Evolutionary conservation across 2,113 vertebrate genomes (phyloP), one percentile per base, ranked within the genome.

Genomic region (Acanthochromis polyacanthus): DNA sequence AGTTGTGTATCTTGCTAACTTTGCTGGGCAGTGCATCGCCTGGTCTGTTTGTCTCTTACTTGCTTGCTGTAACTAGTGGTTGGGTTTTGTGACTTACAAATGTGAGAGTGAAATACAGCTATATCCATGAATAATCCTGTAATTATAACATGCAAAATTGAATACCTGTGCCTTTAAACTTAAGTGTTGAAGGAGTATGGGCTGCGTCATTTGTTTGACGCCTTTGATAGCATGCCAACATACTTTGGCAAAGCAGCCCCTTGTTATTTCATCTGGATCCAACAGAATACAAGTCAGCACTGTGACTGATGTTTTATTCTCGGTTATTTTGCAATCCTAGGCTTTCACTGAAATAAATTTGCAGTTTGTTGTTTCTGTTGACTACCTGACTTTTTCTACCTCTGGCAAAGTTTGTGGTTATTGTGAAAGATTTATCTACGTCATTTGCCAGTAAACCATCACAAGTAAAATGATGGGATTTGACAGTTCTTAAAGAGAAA

Each of bases 261-360:
- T 28, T 48, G 10, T 36, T 55, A 6, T 82, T 83, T 78, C 22
- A 80, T 78, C 20, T 78, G 64, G 12, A 46, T 62, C 38, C 63
- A 75, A 52, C 48, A 38, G 25, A 79, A 59, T 15, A 36, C 68
- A 61, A 70, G 65, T 53, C 65, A 75, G 50, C 43, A 20, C 62
- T 10, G 50, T 67, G 25, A 70, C 32, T 82, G 61, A 79, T 58
- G 15, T 78, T 77, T 77, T 59, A 15, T 71, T 83, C 25, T 25
- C 1, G 8, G 51, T 75, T 86, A 59, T 85, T 88, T 59, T 83
- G 75, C 80, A 85, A 81, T 84, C 32, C 15, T 0, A 9, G 50
- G 9, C 45, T 20, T 51, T 59, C 17, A 20, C 38, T 43, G 43
- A 62, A 80, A 25, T 38, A 20, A 6, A n/a, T 51, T 40, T 11